Conservation (phyloP, 2,797 vertebrate genomes). For the Neomorphus geoffroyi region DNA sequence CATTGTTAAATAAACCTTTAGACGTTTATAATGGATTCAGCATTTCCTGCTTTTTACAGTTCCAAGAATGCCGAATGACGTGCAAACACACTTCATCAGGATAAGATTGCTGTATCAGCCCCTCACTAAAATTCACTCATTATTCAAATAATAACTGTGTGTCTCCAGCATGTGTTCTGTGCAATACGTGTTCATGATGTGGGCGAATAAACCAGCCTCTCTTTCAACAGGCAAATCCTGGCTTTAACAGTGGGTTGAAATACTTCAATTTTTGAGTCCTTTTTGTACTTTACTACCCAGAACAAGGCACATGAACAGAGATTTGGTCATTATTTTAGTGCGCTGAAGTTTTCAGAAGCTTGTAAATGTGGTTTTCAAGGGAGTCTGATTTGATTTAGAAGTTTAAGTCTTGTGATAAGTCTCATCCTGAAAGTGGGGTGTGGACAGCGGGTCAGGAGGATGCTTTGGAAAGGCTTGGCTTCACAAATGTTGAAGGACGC, state of each 20-base stretch:
- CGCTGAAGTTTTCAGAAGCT: not conserved
- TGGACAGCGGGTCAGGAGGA: not conserved
- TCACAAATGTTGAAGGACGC: not conserved
- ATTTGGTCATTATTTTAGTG: fast-evolving
- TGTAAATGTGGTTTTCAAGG: not conserved
- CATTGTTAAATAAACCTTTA: conserved; percentile 70
- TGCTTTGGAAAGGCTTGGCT: not conserved
- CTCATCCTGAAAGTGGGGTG: not conserved
- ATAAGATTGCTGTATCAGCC: conserved; percentile 64
- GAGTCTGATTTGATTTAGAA: not conserved
- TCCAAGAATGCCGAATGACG: conserved; percentile 65
- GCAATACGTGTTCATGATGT: conserved; percentile 48
- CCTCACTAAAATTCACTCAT: conserved; percentile 56
- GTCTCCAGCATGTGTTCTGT: conserved; percentile 58
- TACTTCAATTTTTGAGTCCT: not conserved
- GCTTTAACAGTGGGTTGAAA: not conserved
- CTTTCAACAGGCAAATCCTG: conserved; percentile 6
- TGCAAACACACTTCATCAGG: conserved; percentile 57
- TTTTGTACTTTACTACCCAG: not conserved
- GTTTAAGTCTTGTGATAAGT: not conserved
- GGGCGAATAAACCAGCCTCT: not conserved
- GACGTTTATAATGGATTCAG: conserved; percentile 58
- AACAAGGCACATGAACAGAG: not conserved
- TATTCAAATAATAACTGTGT: conserved; percentile 62
- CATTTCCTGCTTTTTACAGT: conserved; percentile 59